Percentiles rank a stretch among this genome's conserved stretches.
phyloP scores from a whole-genome alignment of 30 jellyfish, hydroid and myxozoan species.

The Pseudorhiza aurosa region DNA sequence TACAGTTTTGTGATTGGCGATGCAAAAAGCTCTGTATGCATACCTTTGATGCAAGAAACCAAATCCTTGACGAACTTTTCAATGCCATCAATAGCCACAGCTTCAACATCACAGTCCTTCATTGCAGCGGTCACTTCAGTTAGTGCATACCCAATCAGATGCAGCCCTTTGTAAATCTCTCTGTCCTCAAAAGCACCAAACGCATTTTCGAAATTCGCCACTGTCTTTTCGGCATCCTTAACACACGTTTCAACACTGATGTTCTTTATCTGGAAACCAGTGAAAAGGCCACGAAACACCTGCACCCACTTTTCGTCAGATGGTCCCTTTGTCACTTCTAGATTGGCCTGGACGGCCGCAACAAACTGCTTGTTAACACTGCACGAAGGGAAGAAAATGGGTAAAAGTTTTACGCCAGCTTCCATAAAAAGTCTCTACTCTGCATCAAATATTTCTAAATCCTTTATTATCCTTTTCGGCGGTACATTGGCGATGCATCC shows the following conservation, averaged over 20 bases:
- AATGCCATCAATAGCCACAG: constrained; percentile 44
- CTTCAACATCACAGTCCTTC: constrained; percentile 79
- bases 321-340: constrained; percentile 71
- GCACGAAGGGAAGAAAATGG: not conserved
- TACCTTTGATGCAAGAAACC: constrained; percentile 74
- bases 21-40: no score
- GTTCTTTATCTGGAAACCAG: constrained; percentile 73
- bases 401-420: no score
- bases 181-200: constrained; percentile 85
- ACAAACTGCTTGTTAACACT: constrained; percentile 87
- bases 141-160: constrained; percentile 79
- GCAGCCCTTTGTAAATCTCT: constrained; percentile 85
- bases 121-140: constrained; percentile 52
- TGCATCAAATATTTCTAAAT: no score
- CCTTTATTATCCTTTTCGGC: no score
- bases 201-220: constrained; percentile 63
- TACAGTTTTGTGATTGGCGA: no score
- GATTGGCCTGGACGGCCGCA: constrained; percentile 75
- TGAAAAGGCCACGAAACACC: constrained; percentile 91
- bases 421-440: no score
- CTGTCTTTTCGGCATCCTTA: constrained; percentile 79
- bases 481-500: no score
- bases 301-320: constrained; percentile 93
- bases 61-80: constrained; percentile 76
- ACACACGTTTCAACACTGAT: constrained; percentile 85